A percentile compares a stretch with the other conserved stretches of the same genome.
Evolutionary conservation across 1,140 invertebrate species (phyloP).

Genomic region (Pygmarrhopalites habei): DNA sequence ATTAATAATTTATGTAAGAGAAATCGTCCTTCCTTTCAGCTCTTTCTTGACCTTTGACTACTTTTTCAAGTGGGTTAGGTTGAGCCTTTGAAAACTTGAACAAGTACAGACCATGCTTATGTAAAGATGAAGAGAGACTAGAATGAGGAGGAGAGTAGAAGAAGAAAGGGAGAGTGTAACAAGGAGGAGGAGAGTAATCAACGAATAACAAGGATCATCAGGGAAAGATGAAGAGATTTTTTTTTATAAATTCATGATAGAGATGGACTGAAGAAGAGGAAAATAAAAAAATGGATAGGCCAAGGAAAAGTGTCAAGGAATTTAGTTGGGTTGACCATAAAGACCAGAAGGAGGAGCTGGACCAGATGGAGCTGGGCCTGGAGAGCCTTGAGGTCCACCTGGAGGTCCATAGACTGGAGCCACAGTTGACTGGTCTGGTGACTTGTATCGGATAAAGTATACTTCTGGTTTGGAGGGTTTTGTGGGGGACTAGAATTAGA

Average conservation of each 20-base stretch:
- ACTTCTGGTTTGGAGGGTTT: conserved; percentile 72
- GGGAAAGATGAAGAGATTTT: no score
- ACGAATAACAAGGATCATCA: not conserved
- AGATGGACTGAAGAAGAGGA: not conserved
- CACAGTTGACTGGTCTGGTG: not conserved
- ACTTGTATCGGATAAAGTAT: conserved; percentile 80
- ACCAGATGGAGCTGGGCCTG: not conserved
- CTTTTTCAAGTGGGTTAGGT: no score
- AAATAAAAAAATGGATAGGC: not conserved
- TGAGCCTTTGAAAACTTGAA: no score
- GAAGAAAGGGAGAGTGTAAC: not conserved
- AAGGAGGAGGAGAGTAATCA: not conserved
- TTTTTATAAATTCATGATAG: no score
- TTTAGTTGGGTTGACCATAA: conserved; percentile 8
- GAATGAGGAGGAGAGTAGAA: not conserved
- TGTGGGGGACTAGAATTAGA: no score
- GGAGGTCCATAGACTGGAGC: conserved; percentile 9
- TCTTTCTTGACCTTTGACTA: no score
- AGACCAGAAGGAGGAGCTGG: conserved; percentile 9
- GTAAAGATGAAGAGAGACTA: no score
- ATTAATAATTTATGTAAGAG: no score
- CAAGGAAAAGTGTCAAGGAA: not conserved
- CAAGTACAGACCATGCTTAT: no score
- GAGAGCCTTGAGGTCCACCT: not conserved
- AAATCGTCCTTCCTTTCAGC: no score